These are phyloP conservation scores for Nymphalis c-album DNA, from an alignment of 2,888 invertebrate species.

Conservation along the genomic window DNA sequence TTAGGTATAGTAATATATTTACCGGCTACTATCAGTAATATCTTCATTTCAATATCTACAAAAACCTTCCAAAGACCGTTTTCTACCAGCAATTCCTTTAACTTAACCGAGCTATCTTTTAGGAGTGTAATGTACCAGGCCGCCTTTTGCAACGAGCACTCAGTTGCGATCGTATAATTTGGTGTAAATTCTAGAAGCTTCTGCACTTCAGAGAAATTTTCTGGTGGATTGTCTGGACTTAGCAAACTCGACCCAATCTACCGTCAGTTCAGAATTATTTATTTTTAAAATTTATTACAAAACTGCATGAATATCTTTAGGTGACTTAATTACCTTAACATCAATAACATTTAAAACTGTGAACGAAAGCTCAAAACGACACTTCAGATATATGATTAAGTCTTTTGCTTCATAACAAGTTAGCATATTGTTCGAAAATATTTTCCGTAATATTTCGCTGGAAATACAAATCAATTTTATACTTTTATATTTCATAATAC, in stretches of 20 bases:
- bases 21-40: constrained; percentile 72
- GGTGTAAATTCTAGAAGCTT: constrained; percentile 51
- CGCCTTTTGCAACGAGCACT: constrained; percentile 56
- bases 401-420: constrained; percentile 68
- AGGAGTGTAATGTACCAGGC: constrained; percentile 60
- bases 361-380: constrained; percentile 46
- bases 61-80: constrained; percentile 67
- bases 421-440: constrained; percentile 52
- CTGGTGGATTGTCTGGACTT: constrained; percentile 67
- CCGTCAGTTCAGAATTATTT: neutral
- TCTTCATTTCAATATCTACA: constrained; percentile 68
- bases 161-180: constrained; percentile 56
- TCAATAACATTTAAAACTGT: constrained; percentile 49
- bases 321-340: constrained; percentile 50
- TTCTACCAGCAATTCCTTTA: constrained; percentile 49
- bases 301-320: neutral
- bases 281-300: neutral
- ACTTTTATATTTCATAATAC: too few species aligned
- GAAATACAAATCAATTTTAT: constrained; percentile 37
- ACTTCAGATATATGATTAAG: constrained; percentile 57
- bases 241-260: constrained; percentile 69
- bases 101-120: constrained; percentile 47
- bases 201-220: constrained; percentile 60
- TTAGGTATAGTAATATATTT: constrained; percentile 22
- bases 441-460: constrained; percentile 45